Conservation (phyloP, 2,888 invertebrate species). For the Theretra japonica region DNA sequence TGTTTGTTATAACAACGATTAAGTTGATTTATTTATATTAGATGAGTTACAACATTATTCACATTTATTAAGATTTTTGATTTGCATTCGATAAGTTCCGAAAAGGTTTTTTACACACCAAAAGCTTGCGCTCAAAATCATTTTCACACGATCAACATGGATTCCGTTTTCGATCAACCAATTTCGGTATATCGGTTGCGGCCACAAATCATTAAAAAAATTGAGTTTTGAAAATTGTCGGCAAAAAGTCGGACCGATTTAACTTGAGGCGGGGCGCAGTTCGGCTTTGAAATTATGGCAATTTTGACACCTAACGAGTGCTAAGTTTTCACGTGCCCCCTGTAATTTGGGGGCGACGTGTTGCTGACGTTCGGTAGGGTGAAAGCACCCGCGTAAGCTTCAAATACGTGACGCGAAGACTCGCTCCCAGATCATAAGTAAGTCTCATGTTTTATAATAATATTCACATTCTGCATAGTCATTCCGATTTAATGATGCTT, state of each 20-base stretch:
- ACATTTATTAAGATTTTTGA: too few species aligned
- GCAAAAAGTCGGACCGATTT: slow-evolving; percentile 80
- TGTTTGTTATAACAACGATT: not conserved
- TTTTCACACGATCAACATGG: slow-evolving; percentile 78
- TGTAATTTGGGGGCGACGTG: slow-evolving; percentile 75
- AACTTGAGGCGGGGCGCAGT: slow-evolving; percentile 71
- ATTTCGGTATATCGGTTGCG: slow-evolving; percentile 79
- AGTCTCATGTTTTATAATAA: slow-evolving; percentile 76
- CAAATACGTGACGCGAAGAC: slow-evolving; percentile 60
- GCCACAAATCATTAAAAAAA: slow-evolving; percentile 82
- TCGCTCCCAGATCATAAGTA: slow-evolving; percentile 66
- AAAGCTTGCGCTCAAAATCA: slow-evolving; percentile 58
- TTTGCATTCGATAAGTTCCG: too few species aligned
- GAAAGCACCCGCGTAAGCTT: slow-evolving; percentile 52
- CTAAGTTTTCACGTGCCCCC: slow-evolving; percentile 75
- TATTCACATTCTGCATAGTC: slow-evolving; percentile 70
- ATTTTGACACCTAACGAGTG: slow-evolving; percentile 84
- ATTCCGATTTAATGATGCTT: slow-evolving; percentile 75
- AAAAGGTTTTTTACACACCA: not conserved
- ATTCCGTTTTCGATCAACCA: slow-evolving; percentile 76
- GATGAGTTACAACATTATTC: too few species aligned
- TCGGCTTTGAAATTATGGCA: slow-evolving; percentile 79
- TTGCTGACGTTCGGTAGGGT: slow-evolving; percentile 57
- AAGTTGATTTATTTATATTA: too few species aligned
- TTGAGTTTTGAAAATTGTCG: slow-evolving; percentile 69